Percentiles rank a stretch among this genome's conserved stretches.
phyloP scores from a whole-genome alignment of 92 coral and sea anemone genomes.

The Anthopleura xanthogrammica region DNA sequence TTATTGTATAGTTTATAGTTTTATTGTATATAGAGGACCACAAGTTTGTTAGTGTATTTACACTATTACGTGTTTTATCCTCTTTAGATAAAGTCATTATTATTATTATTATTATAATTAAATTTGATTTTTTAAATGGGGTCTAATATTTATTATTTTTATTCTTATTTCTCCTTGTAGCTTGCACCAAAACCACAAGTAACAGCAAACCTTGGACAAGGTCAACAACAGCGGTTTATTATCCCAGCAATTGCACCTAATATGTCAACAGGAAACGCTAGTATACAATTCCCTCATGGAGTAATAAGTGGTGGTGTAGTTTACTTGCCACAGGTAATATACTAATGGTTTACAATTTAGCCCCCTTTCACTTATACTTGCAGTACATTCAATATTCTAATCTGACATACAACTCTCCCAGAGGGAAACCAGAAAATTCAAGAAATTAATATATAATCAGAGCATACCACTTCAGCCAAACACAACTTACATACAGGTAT shows the following conservation, averaged over 20 bases:
- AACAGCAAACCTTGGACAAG: slow-evolving; percentile 44
- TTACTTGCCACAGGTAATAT: slow-evolving; percentile 89
- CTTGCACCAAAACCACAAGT: slow-evolving; percentile 61
- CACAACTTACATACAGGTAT: no score
- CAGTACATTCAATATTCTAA: background rate
- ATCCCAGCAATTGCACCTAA: slow-evolving; percentile 80
- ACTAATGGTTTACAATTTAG: background rate
- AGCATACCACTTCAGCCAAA: no score
- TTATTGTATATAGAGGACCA: no score
- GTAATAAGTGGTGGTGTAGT: slow-evolving; percentile 96
- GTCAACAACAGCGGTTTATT: slow-evolving; percentile 61
- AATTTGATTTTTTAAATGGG: no score
- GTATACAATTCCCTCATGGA: slow-evolving; percentile 92
- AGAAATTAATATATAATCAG: no score
- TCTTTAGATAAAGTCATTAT: no score
- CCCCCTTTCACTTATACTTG: background rate
- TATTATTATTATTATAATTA: no score
- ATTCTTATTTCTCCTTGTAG: background rate
- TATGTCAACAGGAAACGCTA: slow-evolving; percentile 54
- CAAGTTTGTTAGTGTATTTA: no score
- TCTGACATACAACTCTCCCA: background rate
- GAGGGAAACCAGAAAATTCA: no score
- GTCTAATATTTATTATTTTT: background rate
- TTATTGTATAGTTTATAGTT: no score
- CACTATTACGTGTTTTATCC: no score